Evolutionary conservation across 2,888 invertebrate species (phyloP), one percentile per base, ranked within the genome.

Genomic region (Itoplectis maculator): DNA sequence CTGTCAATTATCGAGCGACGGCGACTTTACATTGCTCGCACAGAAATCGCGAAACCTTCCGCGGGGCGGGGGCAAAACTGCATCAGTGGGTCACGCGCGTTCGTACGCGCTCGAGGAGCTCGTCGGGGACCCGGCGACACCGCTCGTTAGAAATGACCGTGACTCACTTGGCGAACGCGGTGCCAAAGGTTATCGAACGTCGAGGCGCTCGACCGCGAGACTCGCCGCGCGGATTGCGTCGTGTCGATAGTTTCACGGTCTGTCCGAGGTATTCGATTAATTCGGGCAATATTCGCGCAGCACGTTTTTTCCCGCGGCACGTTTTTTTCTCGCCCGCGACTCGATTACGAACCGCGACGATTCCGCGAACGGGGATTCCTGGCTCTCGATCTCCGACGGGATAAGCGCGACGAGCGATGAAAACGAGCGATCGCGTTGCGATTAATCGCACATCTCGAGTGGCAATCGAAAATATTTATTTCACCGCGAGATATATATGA

Each of bases 101-200:
- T 9, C 29, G 18, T n/a, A 73, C 47, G 45, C 63, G n/a, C 56
- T 45, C 37, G 23, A 61, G 9, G 49, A 29, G 29, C 29, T 29
- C 20, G 65, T 11, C 69, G n/a, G n/a, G n/a, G n/a, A n/a, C n/a
- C n/a, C n/a, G n/a, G n/a, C 74, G 61, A 35, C 13, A 73, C 37
- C 59, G 51, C 63, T 79, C 29, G 56, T 73, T 68, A 63, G 56
- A 76, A 79, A 29, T 80, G 79, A 83, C 85, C 85, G 49, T 85
- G 85, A 82, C 85, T 85, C 65, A 81, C 77, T 83, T 78, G 8
- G 47, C 29, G 15, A 54, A 68, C 51, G 65, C 51, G 29, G 75
- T 68, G 42, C n/a, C 56, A 76, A 56, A 80, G 79, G 85, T 81
- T 82, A 80, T 83, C 78, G 81, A 72, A 76, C 82, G 68, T 76